Evolutionary conservation across 1,140 invertebrate genomes (phyloP).

Genomic region (Tribolium madens): DNA sequence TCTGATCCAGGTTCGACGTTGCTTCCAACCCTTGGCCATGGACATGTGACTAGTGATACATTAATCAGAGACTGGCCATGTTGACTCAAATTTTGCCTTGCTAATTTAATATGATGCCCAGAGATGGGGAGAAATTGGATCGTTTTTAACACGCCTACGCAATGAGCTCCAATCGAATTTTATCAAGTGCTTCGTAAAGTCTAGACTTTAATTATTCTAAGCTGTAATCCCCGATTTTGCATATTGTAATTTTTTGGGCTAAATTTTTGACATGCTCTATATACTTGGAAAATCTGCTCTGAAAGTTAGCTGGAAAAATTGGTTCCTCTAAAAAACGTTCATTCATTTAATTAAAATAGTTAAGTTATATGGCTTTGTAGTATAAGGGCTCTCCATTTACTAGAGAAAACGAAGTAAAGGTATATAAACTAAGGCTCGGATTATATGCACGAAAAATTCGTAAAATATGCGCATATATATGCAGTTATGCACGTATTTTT

Average conservation of each 20-base stretch:
- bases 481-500: no score
- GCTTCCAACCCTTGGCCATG: slow-evolving; percentile 23
- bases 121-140: neutral
- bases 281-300: neutral
- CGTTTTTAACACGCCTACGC: neutral
- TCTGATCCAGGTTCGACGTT: slow-evolving; percentile 36
- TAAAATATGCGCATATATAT: no score
- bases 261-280: neutral
- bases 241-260: neutral
- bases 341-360: no score
- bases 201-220: neutral
- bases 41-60: slow-evolving; percentile 28
- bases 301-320: no score
- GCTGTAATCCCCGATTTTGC: neutral
- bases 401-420: no score
- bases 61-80: slow-evolving; percentile 14
- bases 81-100: slow-evolving; percentile 24
- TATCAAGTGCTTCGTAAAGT: neutral
- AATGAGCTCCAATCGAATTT: neutral
- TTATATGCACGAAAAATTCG: no score
- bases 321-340: no score
- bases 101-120: slow-evolving; percentile 1
- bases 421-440: no score
- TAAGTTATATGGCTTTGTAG: no score
- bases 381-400: no score